A percentile compares a stretch with the other conserved stretches of the same genome.
Evolutionary conservation across 2,797 vertebrate genomes (phyloP).

Genomic region (Echeneis naucrates): DNA sequence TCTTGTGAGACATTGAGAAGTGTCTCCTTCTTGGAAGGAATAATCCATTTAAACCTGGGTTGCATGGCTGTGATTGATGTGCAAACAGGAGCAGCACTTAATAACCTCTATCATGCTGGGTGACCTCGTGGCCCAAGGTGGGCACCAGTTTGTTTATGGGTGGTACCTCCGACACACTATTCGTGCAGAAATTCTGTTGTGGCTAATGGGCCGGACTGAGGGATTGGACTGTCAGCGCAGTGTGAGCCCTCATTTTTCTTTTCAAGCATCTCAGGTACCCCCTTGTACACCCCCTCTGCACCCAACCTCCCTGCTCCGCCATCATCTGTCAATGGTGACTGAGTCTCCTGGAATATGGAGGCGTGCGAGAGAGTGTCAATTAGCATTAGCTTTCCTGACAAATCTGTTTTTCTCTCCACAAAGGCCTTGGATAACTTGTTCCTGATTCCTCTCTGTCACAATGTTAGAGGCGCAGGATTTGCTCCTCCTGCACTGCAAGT

Average conservation of each 20-base stretch:
- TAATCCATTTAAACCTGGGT: slow-evolving; percentile 80
- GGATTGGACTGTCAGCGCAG: slow-evolving; percentile 92
- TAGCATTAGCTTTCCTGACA: slow-evolving; percentile 86
- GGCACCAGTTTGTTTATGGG: slow-evolving; percentile 90
- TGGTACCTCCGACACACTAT: slow-evolving; percentile 86
- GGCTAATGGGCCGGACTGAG: slow-evolving; percentile 89
- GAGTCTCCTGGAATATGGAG: slow-evolving; percentile 88
- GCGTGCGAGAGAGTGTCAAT: slow-evolving; percentile 90
- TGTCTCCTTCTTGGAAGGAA: slow-evolving; percentile 77
- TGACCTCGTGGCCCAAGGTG: slow-evolving; percentile 71
- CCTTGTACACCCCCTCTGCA: slow-evolving; percentile 82
- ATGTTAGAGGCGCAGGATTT: slow-evolving; percentile 48
- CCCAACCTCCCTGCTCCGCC: slow-evolving; percentile 83
- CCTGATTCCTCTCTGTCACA: slow-evolving; percentile 74
- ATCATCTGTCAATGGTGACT: slow-evolving; percentile 92
- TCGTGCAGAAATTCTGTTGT: slow-evolving; percentile 84
- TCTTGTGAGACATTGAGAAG: slow-evolving; percentile 78
- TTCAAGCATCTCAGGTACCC: slow-evolving; percentile 81
- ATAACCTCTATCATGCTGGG: slow-evolving; percentile 84
- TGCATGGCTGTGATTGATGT: slow-evolving; percentile 80
- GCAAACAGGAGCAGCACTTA: slow-evolving; percentile 77
- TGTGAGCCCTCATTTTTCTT: slow-evolving; percentile 96
- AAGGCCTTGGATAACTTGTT: slow-evolving; percentile 79
- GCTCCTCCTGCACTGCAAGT: slow-evolving; percentile 48
- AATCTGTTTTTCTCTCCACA: slow-evolving; percentile 78